Percentiles rank a stretch among this genome's conserved stretches.
Evolutionary conservation across 2,797 vertebrate genomes (phyloP).

Genomic region (Xiphorhynchus erythropygius): DNA sequence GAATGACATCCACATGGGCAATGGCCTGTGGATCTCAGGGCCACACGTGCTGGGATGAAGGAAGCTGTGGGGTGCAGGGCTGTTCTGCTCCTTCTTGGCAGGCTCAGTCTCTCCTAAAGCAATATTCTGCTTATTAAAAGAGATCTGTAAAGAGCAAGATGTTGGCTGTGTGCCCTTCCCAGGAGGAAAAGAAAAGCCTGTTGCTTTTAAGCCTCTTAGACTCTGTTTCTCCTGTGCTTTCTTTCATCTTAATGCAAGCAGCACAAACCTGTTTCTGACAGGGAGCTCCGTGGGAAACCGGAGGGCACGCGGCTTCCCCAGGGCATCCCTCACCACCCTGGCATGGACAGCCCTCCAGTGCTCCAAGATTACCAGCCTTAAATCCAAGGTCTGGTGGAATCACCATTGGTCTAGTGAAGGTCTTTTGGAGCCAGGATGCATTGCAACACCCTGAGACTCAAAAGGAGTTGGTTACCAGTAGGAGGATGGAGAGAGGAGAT

Average conservation of each 20-base stretch:
- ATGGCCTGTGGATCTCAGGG: rapidly evolving
- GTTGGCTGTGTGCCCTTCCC: conserved; percentile 6
- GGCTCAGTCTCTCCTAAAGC: background rate
- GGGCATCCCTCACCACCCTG: background rate
- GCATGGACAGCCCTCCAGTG: background rate
- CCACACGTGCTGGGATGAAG: rapidly evolving
- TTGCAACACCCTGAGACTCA: background rate
- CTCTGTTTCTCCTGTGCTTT: background rate
- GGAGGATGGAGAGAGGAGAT: background rate
- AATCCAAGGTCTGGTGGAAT: background rate
- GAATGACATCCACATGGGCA: background rate
- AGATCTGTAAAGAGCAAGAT: background rate
- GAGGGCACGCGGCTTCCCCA: background rate
- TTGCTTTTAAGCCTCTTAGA: conserved; percentile 45
- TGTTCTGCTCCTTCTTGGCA: background rate
- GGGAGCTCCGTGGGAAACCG: background rate
- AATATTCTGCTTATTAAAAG: conserved; percentile 37
- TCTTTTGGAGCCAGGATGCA: background rate
- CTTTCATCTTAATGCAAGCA: background rate
- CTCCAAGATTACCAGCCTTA: background rate
- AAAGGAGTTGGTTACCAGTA: background rate
- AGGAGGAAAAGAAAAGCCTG: conserved; percentile 18
- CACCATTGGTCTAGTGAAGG: background rate
- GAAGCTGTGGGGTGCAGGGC: background rate
- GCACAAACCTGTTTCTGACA: background rate